A percentile compares a stretch with the other conserved stretches of the same genome.
Evolutionary conservation across 2,888 invertebrate genomes (phyloP).

Genomic region (Agapostemon virescens): DNA sequence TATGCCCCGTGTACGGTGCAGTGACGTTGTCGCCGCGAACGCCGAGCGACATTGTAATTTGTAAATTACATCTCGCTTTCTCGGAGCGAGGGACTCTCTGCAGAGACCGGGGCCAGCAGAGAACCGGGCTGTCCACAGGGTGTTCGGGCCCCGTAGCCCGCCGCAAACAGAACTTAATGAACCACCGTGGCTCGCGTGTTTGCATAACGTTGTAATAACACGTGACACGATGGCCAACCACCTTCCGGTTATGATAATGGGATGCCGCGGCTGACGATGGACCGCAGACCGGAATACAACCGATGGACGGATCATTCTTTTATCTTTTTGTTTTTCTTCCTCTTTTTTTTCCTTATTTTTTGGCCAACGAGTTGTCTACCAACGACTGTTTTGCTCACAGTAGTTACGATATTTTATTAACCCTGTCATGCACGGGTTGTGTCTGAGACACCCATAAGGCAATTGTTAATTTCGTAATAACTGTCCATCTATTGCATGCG

Average conservation of each 20-base stretch:
- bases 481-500: too few relatives aligned
- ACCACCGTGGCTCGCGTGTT: slow-evolving; percentile 34
- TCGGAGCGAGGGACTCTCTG: neutral
- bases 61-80: slow-evolving; percentile 67
- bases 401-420: neutral
- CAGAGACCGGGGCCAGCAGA: neutral
- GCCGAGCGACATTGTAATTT: slow-evolving; percentile 74
- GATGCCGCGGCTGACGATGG: neutral
- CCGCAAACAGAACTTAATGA: slow-evolving; percentile 39
- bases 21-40: slow-evolving; percentile 62
- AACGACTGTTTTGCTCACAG: neutral
- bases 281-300: neutral
- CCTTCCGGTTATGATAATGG: slow-evolving; percentile 55
- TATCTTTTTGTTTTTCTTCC: too few relatives aligned
- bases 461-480: neutral
- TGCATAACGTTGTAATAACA: slow-evolving; percentile 51
- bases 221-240: slow-evolving; percentile 23
- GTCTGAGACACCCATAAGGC: neutral
- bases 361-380: neutral
- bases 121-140: neutral
- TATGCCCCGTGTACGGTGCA: slow-evolving; percentile 59
- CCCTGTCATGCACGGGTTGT: too few relatives aligned
- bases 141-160: slow-evolving; percentile 17
- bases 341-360: too few relatives aligned
- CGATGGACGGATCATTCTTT: neutral